Conservation (phyloP, 2,888 invertebrate species). For the Melinopterus prodromus region DNA sequence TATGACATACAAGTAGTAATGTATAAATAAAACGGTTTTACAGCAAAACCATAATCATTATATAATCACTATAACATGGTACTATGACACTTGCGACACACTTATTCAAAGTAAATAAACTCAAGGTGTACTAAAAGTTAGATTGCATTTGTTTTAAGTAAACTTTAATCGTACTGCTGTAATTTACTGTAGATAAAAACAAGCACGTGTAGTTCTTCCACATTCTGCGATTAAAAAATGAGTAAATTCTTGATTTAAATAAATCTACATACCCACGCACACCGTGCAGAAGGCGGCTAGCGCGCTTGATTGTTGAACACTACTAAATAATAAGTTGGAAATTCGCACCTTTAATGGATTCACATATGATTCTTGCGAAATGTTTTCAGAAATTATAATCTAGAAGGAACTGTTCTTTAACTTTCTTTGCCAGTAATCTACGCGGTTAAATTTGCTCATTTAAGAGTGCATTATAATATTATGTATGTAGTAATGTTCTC, state of each 20-base stretch:
- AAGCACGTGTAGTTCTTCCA: neutral
- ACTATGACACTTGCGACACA: too few relatives aligned
- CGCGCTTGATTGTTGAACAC: neutral
- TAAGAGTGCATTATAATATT: neutral
- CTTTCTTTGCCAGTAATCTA: neutral
- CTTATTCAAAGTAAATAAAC: too few relatives aligned
- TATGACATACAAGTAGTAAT: too few relatives aligned
- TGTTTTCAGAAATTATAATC: neutral
- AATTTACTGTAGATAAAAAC: neutral
- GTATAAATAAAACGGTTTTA: too few relatives aligned
- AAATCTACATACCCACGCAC: neutral
- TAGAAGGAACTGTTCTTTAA: neutral
- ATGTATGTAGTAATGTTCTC: neutral
- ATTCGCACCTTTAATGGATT: neutral
- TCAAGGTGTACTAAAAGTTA: neutral
- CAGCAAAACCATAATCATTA: too few relatives aligned
- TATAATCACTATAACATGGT: too few relatives aligned
- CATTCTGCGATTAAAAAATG: neutral
- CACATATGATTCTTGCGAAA: neutral
- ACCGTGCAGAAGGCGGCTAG: neutral
- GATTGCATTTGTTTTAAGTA: neutral
- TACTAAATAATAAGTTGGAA: neutral
- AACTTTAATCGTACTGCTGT: neutral
- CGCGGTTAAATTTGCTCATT: neutral
- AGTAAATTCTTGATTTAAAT: neutral